phyloP scores from a whole-genome alignment of 2,888 invertebrate genomes.

The Patella ulyssiponensis region DNA sequence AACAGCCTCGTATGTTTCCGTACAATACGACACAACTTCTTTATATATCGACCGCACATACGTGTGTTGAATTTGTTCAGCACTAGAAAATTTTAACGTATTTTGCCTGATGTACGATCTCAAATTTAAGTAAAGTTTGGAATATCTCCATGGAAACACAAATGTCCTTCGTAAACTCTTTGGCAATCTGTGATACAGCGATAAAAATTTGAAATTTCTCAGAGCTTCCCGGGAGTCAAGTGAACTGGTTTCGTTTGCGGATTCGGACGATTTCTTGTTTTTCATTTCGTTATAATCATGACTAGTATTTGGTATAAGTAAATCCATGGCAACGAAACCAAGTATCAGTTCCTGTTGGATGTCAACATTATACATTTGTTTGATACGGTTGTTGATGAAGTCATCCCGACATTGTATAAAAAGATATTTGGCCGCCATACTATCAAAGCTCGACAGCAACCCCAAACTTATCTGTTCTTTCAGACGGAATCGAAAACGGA shows the following conservation, averaged over 20 bases:
- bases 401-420: slow-evolving; percentile 5
- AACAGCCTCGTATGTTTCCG: too few relatives aligned
- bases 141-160: background rate
- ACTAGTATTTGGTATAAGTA: background rate
- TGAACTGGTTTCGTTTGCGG: background rate
- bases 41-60: too few relatives aligned
- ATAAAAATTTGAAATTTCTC: background rate
- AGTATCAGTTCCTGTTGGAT: background rate
- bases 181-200: background rate
- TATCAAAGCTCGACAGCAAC: background rate
- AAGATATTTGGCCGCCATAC: background rate
- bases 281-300: background rate
- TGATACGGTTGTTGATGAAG: background rate
- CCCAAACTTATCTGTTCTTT: background rate
- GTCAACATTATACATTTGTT: background rate
- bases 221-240: too few relatives aligned
- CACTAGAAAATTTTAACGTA: too few relatives aligned
- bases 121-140: background rate
- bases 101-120: background rate
- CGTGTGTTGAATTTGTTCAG: too few relatives aligned
- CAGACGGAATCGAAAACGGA: background rate
- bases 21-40: too few relatives aligned
- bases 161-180: background rate
- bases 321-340: background rate
- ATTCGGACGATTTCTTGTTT: background rate